Evolutionary conservation across 2,888 invertebrate genomes (phyloP).

Genomic region (Drosophila gaucha): DNA sequence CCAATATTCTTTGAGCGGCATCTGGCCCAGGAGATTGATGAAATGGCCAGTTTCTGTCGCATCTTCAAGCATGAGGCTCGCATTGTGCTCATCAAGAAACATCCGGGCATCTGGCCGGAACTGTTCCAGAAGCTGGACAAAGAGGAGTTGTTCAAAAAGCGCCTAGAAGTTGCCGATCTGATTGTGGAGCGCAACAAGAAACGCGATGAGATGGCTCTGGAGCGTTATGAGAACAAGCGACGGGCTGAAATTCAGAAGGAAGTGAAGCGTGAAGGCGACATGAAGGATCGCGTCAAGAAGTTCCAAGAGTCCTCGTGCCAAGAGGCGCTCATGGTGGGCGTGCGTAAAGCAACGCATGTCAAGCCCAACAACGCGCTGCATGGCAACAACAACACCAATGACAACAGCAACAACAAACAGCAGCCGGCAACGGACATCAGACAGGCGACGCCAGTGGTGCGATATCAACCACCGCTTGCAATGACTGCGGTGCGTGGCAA

Average conservation of each 20-base stretch:
- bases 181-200: conserved; percentile 82
- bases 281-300: conserved; percentile 81
- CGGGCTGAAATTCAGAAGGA: conserved; percentile 82
- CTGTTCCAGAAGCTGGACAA: conserved; percentile 81
- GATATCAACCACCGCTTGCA: conserved; percentile 56
- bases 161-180: conserved; percentile 81
- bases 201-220: conserved; percentile 79
- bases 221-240: conserved; percentile 80
- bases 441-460: conserved; percentile 67
- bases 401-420: conserved; percentile 25
- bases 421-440: conserved; percentile 43
- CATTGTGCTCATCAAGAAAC: conserved; percentile 81
- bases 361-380: conserved; percentile 36
- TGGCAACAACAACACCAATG: conserved; percentile 20
- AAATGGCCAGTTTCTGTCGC: conserved; percentile 82
- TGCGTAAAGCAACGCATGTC: conserved; percentile 73
- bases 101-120: conserved; percentile 82
- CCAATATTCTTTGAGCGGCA: conserved; percentile 84
- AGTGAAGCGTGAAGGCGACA: conserved; percentile 79
- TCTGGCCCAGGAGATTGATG: conserved; percentile 82
- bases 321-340: conserved; percentile 79
- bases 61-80: conserved; percentile 83
- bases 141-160: conserved; percentile 77
- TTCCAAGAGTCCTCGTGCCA: conserved; percentile 77
- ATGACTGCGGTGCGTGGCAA: conserved; percentile 71